Conservation (phyloP, 2,113 vertebrate species). For the Chaenocephalus aceratus region DNA sequence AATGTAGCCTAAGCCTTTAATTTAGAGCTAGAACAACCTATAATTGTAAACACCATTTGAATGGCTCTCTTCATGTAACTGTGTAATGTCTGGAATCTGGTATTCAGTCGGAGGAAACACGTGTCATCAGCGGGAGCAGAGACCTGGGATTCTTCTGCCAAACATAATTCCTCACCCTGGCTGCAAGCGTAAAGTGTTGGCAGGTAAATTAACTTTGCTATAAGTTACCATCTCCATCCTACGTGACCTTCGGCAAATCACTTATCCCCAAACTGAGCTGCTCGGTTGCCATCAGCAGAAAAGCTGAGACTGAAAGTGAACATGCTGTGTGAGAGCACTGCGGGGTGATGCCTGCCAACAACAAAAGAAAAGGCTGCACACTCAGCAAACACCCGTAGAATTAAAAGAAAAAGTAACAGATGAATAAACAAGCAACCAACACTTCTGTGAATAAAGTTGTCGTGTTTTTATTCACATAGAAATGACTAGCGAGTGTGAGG, state of each 20-base stretch:
- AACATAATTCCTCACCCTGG: slow-evolving; percentile 52
- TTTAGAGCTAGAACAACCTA: not conserved
- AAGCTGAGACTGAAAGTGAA: slow-evolving; percentile 48
- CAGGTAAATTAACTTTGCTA: slow-evolving; percentile 66
- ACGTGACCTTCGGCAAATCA: slow-evolving; percentile 69
- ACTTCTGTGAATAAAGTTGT: slow-evolving; percentile 53
- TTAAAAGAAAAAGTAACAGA: slow-evolving; percentile 44
- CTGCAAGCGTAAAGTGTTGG: slow-evolving; percentile 48
- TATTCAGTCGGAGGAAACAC: slow-evolving; percentile 12
- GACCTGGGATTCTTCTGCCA: slow-evolving; percentile 29
- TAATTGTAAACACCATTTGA: not conserved
- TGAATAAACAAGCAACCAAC: slow-evolving; percentile 60
- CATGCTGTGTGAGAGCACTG: slow-evolving; percentile 45
- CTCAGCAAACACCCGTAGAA: slow-evolving; percentile 63
- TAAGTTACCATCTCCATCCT: slow-evolving; percentile 59
- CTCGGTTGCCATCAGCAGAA: slow-evolving; percentile 56
- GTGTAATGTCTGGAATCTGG: not conserved
- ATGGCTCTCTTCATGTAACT: not conserved
- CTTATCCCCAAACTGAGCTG: slow-evolving; percentile 56
- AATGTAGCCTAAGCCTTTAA: not conserved
- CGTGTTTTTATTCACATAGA: slow-evolving; percentile 55
- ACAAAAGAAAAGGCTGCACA: slow-evolving; percentile 29
- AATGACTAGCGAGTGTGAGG: slow-evolving; percentile 33
- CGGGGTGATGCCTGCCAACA: slow-evolving; percentile 48
- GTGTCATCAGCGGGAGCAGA: slow-evolving; percentile 48